Evolutionary conservation across 1,140 invertebrate species (phyloP), one percentile per base, ranked within the genome.

Genomic region (Aporrectodea caliginosa): DNA sequence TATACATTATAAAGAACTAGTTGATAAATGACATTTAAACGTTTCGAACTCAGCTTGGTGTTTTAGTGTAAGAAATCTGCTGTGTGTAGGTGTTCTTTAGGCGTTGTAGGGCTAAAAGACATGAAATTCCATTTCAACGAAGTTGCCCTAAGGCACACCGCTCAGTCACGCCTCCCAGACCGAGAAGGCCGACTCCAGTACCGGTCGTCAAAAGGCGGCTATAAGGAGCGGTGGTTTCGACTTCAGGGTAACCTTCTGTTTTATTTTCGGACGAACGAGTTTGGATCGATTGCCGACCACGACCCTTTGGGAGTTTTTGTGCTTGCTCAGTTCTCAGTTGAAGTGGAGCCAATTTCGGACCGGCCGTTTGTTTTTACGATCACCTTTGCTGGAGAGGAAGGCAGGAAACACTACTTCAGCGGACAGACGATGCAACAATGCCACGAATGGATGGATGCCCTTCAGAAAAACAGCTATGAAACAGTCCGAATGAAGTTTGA

Each of bases 151-250:
- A 6, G 43, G 6, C 43, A 58, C 43, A 58, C 43, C 6, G 43
- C 43, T 22, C 43, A 58, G 43, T 58, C 43, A 58, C 43, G 75
- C 27, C 35, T 29, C 34, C 43, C 43, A 6, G 43, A 35, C 35
- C 33, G 35, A 43, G 75, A 76, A 27, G 75, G 75, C 75, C 34
- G 75, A 27, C 33, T 76, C 27, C 29, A 2, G 29, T 68, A 76
- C 75, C 33, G 75, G 43, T 35, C 33, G 43, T 1, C 43, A 27
- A 76, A 76, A 31, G 35, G 35, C 91, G 90, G 85, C 43, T 93
- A 91, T 83, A 92, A 92, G 84, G 92, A 93, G 83, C 90, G 92
- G 85, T 93, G 92, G 92, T 93, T 93, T 84, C 92, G 92, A 82
- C 86, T 93, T 16, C 90, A 91, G 75, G 90, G 90, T 80, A 93